These are phyloP conservation scores for Neodontobutis hainanensis DNA, from an alignment of 2,113 vertebrate species.

Conservation along the genomic window DNA sequence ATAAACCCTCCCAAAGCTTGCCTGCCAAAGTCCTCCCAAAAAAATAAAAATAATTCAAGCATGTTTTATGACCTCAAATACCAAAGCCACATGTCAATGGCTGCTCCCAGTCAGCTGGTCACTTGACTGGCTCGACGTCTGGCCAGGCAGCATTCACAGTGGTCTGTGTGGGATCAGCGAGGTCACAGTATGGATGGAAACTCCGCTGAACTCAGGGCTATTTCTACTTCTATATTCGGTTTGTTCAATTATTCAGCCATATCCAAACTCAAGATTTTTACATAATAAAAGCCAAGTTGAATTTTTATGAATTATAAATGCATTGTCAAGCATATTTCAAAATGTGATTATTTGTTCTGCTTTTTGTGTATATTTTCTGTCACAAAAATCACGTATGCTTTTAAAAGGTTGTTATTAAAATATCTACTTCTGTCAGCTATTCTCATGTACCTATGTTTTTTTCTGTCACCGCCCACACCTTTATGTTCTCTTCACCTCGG, in stretches of 20 bases:
- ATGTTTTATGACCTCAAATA: conserved; percentile 40
- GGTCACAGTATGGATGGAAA: conserved; percentile 35
- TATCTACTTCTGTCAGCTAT: too few relatives aligned
- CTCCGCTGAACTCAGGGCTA: neutral
- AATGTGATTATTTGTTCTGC: neutral
- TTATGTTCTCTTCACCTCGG: conserved; percentile 13
- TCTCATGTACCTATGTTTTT: conserved; percentile 12
- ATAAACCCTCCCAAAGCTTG: neutral
- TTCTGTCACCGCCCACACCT: conserved; percentile 22
- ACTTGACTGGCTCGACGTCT: conserved; percentile 38
- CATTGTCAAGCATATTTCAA: neutral
- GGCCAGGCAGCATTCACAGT: conserved; percentile 38
- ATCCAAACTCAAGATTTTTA: conserved; percentile 6
- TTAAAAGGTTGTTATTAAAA: too few relatives aligned
- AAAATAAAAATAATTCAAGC: conserved; percentile 17
- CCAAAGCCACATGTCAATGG: conserved; percentile 48
- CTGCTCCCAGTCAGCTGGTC: conserved; percentile 40
- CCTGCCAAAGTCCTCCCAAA: conserved; percentile 11
- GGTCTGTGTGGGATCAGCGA: conserved; percentile 40
- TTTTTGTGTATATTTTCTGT: too few relatives aligned
- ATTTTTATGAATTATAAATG: neutral
- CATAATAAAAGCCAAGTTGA: neutral
- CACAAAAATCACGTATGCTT: too few relatives aligned
- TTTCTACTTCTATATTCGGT: conserved; percentile 4
- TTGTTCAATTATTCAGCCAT: conserved; percentile 5